Percentiles rank a stretch among this genome's conserved stretches.
These are phyloP conservation scores for Cottus gobio DNA, from an alignment of 2,113 vertebrate genomes.

Conservation along the genomic window DNA sequence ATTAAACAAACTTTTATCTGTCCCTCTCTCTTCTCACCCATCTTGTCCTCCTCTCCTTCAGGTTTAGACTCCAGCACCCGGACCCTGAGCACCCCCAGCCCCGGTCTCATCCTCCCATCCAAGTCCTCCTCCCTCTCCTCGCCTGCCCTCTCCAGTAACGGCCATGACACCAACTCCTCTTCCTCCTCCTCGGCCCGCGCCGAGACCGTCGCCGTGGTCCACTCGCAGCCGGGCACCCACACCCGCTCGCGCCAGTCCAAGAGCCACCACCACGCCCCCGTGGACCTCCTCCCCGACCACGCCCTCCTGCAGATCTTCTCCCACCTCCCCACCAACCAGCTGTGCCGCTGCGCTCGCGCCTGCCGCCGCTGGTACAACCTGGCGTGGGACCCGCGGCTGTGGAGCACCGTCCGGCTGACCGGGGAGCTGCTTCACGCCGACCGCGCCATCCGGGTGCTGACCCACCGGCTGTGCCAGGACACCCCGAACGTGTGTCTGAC, in stretches of 20 bases:
- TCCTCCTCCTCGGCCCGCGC: constrained; percentile 91
- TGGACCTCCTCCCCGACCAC: constrained; percentile 92
- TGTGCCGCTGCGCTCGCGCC: constrained; percentile 94
- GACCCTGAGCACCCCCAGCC: constrained; percentile 95
- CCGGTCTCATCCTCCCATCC: constrained; percentile 91
- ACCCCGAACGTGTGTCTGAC: constrained; percentile 98
- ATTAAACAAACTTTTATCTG: too few species aligned
- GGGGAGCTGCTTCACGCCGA: constrained; percentile 95
- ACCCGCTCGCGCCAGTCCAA: constrained; percentile 86
- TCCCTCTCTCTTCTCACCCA: not conserved
- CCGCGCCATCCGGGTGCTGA: constrained; percentile 94
- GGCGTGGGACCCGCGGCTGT: constrained; percentile 96
- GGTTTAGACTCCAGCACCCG: constrained; percentile 95
- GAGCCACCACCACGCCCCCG: constrained; percentile 83
- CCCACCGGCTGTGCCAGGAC: constrained; percentile 95
- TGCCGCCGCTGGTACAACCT: constrained; percentile 98
- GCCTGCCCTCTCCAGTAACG: constrained; percentile 89
- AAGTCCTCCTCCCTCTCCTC: constrained; percentile 87
- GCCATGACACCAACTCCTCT: constrained; percentile 85
- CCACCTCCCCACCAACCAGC: constrained; percentile 95
- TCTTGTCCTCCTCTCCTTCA: constrained; percentile 61
- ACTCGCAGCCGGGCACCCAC: constrained; percentile 87
- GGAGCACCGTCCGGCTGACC: constrained; percentile 90
- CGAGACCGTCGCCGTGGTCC: constrained; percentile 95
- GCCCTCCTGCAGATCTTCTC: constrained; percentile 91